Base-by-base conservation (phyloP, 2,113 vertebrate species). In the Prietella phreatophila region DNA sequence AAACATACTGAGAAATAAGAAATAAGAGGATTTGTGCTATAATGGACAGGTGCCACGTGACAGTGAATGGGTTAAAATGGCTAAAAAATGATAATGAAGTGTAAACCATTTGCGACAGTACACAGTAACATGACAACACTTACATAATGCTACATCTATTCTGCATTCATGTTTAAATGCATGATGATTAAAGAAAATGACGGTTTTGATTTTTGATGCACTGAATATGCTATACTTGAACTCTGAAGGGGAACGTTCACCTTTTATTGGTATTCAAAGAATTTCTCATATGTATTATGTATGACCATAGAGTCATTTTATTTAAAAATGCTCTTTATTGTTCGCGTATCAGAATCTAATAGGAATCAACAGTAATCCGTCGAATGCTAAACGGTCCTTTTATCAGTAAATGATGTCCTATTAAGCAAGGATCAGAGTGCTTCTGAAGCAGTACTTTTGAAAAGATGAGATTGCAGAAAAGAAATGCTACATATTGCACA, bases 131-230 rank as follows among this genome's bases (percentile, higher is more conserved):
- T 27, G 69, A 39, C 53, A 87, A 83, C 20, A 33, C 27, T 33
- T 19, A 33, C 58, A 15, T 36, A 83, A 87, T 76, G 86, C 86
- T 87, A 87, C 86, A 87, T 73, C 39, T 87, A 75, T 63, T 76
- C 86, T 83, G 86, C 85, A 13, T 71, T 36, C 20, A 65, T 33
- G 47, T 69, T 81, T 56, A 14, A 50, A 15, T 63, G 22, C 60
- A 82, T 60, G 79, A 36, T 14, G 79, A 36, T 20, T 20, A 36
- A 60, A 11, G 20, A 25, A 22, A 58, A 36, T 22, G 19, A 33
- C 1, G 7, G 6, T 25, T 75, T 75, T 10, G 36, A 22, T 39
- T 75, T 55, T 42, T 75, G 14, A 33, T 17, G 75, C 47, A 79
- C 75, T 33, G n/a, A 82, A 13, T 25, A 4, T 5, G 20, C 22